Conservation (phyloP, 2,888 invertebrate genomes). For the Campaea margaritaria region DNA sequence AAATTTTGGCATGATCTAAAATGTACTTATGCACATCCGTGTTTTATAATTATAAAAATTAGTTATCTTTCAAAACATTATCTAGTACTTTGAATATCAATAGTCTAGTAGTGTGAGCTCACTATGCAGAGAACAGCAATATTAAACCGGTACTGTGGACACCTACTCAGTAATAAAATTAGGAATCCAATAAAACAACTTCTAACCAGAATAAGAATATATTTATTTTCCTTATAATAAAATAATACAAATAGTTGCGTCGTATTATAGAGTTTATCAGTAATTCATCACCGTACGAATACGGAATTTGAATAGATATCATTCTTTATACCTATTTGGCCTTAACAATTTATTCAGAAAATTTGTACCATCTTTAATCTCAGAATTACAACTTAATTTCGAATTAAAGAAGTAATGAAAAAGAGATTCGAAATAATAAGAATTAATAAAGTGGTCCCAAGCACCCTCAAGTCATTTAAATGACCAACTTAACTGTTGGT, state of each 20-base stretch:
- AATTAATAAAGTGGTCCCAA: slow-evolving; percentile 20
- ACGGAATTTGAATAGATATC: not conserved
- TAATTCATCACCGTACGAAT: not conserved
- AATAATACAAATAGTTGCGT: not conserved
- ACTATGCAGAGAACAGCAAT: too few relatives aligned
- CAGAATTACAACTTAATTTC: slow-evolving; percentile 12
- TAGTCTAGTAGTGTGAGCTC: too few relatives aligned
- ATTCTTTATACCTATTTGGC: slow-evolving; percentile 17
- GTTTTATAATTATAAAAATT: too few relatives aligned
- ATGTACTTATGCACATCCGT: too few relatives aligned
- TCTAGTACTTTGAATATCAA: too few relatives aligned
- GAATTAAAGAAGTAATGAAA: not conserved
- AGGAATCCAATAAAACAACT: slow-evolving; percentile 14
- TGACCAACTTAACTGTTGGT: not conserved
- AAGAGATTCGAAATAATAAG: slow-evolving; percentile 28
- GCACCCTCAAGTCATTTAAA: slow-evolving; percentile 13
- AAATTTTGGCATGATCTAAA: too few relatives aligned
- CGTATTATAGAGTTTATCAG: slow-evolving; percentile 3
- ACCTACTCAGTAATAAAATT: slow-evolving; percentile 1
- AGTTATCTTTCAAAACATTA: too few relatives aligned
- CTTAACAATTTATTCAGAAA: slow-evolving; percentile 15
- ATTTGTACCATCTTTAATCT: slow-evolving; percentile 38
- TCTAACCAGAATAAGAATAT: slow-evolving; percentile 20
- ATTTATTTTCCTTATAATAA: slow-evolving; percentile 17
- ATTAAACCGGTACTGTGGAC: too few relatives aligned